Base-by-base conservation (phyloP, 30 jellyfish, hydroid and myxozoan species). In the Mastigias papua region DNA sequence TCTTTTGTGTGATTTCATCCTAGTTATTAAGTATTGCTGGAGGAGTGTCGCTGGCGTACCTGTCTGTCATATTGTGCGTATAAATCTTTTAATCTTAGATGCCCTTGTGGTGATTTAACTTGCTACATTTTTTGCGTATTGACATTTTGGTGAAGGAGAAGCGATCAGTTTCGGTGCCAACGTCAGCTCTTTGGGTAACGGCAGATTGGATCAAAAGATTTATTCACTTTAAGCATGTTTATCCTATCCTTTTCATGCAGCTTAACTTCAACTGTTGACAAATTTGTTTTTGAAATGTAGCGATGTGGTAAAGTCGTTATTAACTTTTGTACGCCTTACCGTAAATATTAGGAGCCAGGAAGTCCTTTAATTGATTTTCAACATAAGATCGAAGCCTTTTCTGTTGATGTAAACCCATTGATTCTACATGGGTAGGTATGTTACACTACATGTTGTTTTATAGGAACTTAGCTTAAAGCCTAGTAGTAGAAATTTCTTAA, bases 281-380 rank as follows among this genome's bases (percentile, higher is more conserved):
- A 58, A n/a, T 58, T n/a, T 58, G 70, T 58, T 58, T 46, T n/a
- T 58, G 70, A 58, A 17, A 20, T n/a, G 29, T 58, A 27, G 25
- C 70, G 70, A 58, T 58, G 27, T 58, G 70, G 70, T 3, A 27
- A 20, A 58, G 70, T 58, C 70, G 26, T 58, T n/a, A 46, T 46
- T 46, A 6, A 8, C 16, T 16, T 46, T 46, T 46, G n/a, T n/a
- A n/a, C n/a, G n/a, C n/a, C n/a, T n/a, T n/a, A n/a, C n/a, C n/a
- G n/a, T n/a, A n/a, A n/a, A n/a, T n/a, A n/a, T n/a, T n/a, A n/a
- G n/a, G n/a, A n/a, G n/a, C n/a, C n/a, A n/a, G n/a, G n/a, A n/a
- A n/a, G n/a, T n/a, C n/a, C n/a, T n/a, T n/a, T n/a, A n/a, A n/a
- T n/a, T n/a, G n/a, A n/a, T n/a, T n/a, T n/a, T n/a, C n/a, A n/a